phyloP scores from a whole-genome alignment of 2,888 invertebrate species.

The Arrhopalites spinosus region DNA sequence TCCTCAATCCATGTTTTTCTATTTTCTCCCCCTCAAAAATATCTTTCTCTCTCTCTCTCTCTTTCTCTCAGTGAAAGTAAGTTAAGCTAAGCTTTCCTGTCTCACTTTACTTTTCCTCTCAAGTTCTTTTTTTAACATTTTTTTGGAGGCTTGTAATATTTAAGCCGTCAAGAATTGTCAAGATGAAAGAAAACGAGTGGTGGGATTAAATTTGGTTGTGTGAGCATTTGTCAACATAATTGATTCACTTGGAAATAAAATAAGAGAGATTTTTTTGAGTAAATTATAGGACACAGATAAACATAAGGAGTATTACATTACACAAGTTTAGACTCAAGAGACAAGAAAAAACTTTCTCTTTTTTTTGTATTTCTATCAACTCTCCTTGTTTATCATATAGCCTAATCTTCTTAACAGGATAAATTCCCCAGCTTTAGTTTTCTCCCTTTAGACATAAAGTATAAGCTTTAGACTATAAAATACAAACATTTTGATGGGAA shows the following conservation, averaged over 20 bases:
- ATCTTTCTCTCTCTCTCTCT: background rate
- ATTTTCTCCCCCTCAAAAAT: background rate
- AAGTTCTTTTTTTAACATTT: background rate
- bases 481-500: too few species aligned
- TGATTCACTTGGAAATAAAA: conserved; percentile 1
- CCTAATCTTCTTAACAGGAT: too few species aligned
- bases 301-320: background rate
- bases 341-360: background rate
- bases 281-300: background rate
- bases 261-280: background rate
- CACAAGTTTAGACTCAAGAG: background rate
- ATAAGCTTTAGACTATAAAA: too few species aligned
- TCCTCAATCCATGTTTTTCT: conserved; percentile 7
- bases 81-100: background rate
- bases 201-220: conserved; percentile 26
- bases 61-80: background rate
- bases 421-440: too few species aligned
- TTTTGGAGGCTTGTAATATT: background rate
- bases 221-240: conserved; percentile 27
- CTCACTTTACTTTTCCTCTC: background rate
- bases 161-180: background rate
- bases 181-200: background rate
- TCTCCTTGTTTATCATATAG: background rate
- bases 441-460: too few species aligned
- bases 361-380: background rate